These are phyloP conservation scores for Coracopsis vasa DNA, from an alignment of 2,113 vertebrate species.

Conservation along the genomic window DNA sequence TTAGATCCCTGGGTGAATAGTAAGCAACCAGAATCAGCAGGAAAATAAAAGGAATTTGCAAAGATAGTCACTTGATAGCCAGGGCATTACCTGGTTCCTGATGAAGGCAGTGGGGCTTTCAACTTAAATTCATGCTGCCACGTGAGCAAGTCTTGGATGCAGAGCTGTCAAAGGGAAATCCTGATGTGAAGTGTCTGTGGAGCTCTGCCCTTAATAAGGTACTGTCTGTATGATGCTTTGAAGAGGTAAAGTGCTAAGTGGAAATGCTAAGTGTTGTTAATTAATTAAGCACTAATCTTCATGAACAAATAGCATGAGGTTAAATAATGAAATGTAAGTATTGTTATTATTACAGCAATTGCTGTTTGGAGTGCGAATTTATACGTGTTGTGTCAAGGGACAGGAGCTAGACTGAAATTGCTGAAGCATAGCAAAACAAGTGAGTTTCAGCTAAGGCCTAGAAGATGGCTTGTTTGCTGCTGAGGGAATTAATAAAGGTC, in stretches of 20 bases:
- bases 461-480: neutral
- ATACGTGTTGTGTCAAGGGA: neutral
- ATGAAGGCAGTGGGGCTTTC: neutral
- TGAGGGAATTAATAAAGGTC: neutral
- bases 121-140: neutral
- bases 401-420: neutral
- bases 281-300: conserved; percentile 63
- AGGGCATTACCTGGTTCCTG: neutral
- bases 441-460: neutral
- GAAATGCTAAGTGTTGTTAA: conserved; percentile 62
- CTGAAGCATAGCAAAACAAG: neutral
- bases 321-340: conserved; percentile 66
- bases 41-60: neutral
- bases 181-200: conserved; percentile 23
- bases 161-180: conserved; percentile 15
- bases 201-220: conserved; percentile 57
- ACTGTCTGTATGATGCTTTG: conserved; percentile 20
- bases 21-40: neutral
- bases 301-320: conserved; percentile 54
- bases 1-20: neutral
- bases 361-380: conserved; percentile 8
- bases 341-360: conserved; percentile 60
- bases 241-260: conserved; percentile 58
- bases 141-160: neutral
- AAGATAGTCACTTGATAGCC: neutral